Conservation (phyloP, 2,888 invertebrate genomes). For the Synergus itoensis region DNA sequence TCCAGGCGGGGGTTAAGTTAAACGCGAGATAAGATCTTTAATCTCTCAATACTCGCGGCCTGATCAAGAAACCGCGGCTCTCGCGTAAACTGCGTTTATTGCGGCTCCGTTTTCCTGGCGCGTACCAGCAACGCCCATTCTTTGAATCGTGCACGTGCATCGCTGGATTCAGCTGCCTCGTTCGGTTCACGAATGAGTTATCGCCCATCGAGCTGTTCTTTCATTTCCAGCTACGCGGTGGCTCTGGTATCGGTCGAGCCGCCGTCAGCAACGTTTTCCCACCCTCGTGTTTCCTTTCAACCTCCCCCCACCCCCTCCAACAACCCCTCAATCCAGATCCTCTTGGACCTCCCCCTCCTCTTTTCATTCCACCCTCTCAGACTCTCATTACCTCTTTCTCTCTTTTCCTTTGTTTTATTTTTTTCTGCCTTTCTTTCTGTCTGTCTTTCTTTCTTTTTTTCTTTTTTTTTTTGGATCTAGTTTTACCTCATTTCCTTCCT, state of each 20-base stretch:
- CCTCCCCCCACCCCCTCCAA: slow-evolving; percentile 53
- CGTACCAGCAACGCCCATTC: slow-evolving; percentile 57
- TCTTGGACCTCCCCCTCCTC: slow-evolving; percentile 45
- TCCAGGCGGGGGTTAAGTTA: neutral
- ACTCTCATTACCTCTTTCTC: slow-evolving; percentile 44
- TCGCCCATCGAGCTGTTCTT: slow-evolving; percentile 77
- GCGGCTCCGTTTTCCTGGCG: slow-evolving; percentile 28
- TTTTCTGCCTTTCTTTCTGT: slow-evolving; percentile 25
- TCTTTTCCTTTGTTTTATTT: slow-evolving; percentile 46
- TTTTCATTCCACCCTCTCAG: slow-evolving; percentile 31
- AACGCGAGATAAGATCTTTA: slow-evolving; percentile 24
- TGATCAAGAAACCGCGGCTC: slow-evolving; percentile 30
- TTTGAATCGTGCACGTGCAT: slow-evolving; percentile 71
- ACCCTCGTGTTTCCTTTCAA: slow-evolving; percentile 55
- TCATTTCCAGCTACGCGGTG: slow-evolving; percentile 76
- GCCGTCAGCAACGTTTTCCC: slow-evolving; percentile 69
- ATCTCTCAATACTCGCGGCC: slow-evolving; percentile 28
- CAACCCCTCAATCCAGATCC: slow-evolving; percentile 54
- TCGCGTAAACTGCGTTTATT: slow-evolving; percentile 32
- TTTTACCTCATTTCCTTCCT: slow-evolving; percentile 38
- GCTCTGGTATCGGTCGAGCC: slow-evolving; percentile 64
- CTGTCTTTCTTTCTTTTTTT: slow-evolving; percentile 40
- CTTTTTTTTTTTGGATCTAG: slow-evolving; percentile 36
- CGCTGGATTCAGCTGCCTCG: slow-evolving; percentile 76
- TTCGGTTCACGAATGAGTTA: slow-evolving; percentile 78